Base-by-base conservation (phyloP, 2,113 vertebrate species). In the Cisticola juncidis region DNA sequence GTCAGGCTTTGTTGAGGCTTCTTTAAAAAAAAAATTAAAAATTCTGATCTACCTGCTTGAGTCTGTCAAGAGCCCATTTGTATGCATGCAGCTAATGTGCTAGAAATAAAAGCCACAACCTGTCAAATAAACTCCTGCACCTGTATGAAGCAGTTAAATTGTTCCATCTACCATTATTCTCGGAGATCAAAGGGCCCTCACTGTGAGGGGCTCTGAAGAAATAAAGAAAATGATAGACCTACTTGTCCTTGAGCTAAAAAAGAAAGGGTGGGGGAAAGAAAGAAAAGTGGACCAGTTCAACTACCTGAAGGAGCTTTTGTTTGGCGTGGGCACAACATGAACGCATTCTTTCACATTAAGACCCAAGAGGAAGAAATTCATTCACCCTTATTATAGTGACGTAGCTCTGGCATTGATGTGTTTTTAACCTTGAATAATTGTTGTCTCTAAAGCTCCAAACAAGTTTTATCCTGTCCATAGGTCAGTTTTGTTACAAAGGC, bases 401-500 rank as follows among this genome's bases (percentile, higher is more conserved):
- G 96, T 98, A 98, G 97, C 90, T 91, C 66, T 96, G 91, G 97
- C 97, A 98, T 98, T 98, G 97, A 94, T 98, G 98, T 98, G 97
- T 98, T 98, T 98, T 98, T 98, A 98, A 98, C 98, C 98, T 97
- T 98, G 98, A 98, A 98, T 98, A 98, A 99, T 99, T 98, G 99
- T 98, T 98, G 97, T 97, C 98, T 98, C 98, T 98, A 98, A 97
- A 98, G 98, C 98, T 98, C 98, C 98, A 98, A 98, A 98, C 98
- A 99, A 98, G 99, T 99, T 98, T 98, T 98, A 98, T 99, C 99
- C 99, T 99, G 99, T 99, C 98, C 98, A 98, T 98, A 98, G 98
- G 98, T 99, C 99, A 99, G 99, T 99, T 99, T 99, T 99, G 99
- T 99, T 99, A 99, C 99, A 98, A 98, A 99, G 98, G 98, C 99